Conservation (phyloP, 2,113 vertebrate genomes). For the Paradoxurus hermaphroditus region DNA sequence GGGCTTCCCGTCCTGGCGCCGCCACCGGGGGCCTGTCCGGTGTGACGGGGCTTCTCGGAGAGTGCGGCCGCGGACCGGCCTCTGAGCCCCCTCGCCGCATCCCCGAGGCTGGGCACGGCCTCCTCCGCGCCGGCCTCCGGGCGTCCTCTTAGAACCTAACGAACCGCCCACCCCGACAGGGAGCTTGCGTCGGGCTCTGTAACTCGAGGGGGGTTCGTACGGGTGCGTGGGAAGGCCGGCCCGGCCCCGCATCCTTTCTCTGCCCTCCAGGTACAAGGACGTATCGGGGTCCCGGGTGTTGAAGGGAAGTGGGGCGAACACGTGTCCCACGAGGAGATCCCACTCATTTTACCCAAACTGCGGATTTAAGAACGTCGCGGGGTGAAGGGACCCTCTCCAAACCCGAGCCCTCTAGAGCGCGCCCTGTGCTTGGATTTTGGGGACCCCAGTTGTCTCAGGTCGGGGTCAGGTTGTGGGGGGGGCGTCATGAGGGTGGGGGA, state of each 20-base stretch:
- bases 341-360: neutral
- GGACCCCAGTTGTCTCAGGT: neutral
- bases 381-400: neutral
- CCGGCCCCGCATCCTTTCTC: neutral
- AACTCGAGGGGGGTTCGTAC: neutral
- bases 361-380: neutral
- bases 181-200: neutral
- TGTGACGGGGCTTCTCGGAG: neutral
- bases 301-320: neutral
- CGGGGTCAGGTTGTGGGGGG: neutral
- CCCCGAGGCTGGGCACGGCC: neutral
- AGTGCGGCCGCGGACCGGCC: neutral
- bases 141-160: neutral
- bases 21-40: neutral
- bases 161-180: rapidly evolving
- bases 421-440: neutral
- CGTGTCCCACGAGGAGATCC: neutral
- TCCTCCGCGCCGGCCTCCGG: neutral
- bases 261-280: too few relatives aligned
- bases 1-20: neutral
- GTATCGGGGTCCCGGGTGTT: too few relatives aligned
- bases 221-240: neutral
- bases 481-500: neutral
- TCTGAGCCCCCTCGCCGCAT: neutral
- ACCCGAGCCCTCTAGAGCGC: neutral